phyloP scores from a whole-genome alignment of 2,888 invertebrate species.

The Polietes domitor region DNA sequence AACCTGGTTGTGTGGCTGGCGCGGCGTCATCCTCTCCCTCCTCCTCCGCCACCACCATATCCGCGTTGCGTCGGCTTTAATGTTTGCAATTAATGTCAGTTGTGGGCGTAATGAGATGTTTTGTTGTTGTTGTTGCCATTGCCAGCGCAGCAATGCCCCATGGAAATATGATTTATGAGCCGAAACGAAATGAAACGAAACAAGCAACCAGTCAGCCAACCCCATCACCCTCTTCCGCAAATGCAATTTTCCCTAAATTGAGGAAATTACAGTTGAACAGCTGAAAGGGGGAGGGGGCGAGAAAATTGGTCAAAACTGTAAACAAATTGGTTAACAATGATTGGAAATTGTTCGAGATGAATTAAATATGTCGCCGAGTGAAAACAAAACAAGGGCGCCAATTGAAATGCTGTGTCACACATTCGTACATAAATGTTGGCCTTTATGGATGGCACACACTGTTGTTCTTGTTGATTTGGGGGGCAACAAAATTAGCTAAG shows the following conservation, averaged over 20 bases:
- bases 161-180: slow-evolving; percentile 63
- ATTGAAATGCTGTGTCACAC: neutral
- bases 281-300: slow-evolving; percentile 51
- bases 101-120: slow-evolving; percentile 66
- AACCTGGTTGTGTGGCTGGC: slow-evolving; percentile 35
- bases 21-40: neutral
- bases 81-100: slow-evolving; percentile 66
- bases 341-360: slow-evolving; percentile 4
- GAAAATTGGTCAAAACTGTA: slow-evolving; percentile 6
- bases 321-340: slow-evolving; percentile 18
- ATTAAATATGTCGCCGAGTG: slow-evolving; percentile 33
- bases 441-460: neutral
- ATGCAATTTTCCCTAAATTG: slow-evolving; percentile 57
- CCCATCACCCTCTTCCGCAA: neutral
- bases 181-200: slow-evolving; percentile 30
- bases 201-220: neutral
- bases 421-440: neutral
- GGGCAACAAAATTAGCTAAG: slow-evolving; percentile 23
- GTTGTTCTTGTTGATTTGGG: neutral
- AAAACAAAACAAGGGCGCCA: neutral
- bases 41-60: neutral
- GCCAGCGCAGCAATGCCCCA: slow-evolving; percentile 45
- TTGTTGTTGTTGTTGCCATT: slow-evolving; percentile 31
- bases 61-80: slow-evolving; percentile 43
- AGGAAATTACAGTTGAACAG: neutral